Percentiles rank a stretch among this genome's conserved stretches.
Evolutionary conservation across 2,113 vertebrate genomes (phyloP).

Genomic region (Odocoileus virginianus): DNA sequence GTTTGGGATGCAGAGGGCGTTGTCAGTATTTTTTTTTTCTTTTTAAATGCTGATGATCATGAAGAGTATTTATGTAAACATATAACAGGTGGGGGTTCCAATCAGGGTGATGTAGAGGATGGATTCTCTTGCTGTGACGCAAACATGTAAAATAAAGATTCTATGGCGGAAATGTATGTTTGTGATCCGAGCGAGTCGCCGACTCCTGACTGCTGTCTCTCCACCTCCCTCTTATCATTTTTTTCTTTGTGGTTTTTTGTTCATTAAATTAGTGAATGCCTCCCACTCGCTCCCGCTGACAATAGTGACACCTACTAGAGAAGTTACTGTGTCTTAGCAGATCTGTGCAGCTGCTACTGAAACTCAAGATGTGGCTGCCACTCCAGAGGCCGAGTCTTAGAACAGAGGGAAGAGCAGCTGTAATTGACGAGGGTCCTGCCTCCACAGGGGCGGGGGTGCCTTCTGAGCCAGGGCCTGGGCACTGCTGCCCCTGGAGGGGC

Average conservation of each 20-base stretch:
- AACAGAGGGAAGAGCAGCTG: not conserved
- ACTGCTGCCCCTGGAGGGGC: not conserved
- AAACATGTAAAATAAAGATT: conserved; percentile 77
- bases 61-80: conserved; percentile 44
- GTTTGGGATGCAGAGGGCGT: conserved; percentile 21
- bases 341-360: not conserved
- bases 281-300: not conserved
- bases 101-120: conserved; percentile 25
- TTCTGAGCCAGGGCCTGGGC: not conserved
- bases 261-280: conserved; percentile 40
- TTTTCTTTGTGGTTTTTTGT: conserved; percentile 19
- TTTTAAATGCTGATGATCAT: conserved; percentile 47
- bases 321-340: not conserved
- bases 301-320: not conserved
- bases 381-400: not conserved
- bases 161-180: conserved; percentile 32
- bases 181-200: not conserved
- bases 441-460: rapidly evolving
- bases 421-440: rapidly evolving
- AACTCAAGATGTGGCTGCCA: not conserved
- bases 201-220: not conserved
- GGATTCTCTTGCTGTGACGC: conserved; percentile 65
- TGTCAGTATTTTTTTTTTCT: conserved; percentile 53
- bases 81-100: not conserved
- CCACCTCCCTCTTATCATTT: not conserved